Conservation (phyloP, 2,797 vertebrate species). For the Oophaga sylvatica region DNA sequence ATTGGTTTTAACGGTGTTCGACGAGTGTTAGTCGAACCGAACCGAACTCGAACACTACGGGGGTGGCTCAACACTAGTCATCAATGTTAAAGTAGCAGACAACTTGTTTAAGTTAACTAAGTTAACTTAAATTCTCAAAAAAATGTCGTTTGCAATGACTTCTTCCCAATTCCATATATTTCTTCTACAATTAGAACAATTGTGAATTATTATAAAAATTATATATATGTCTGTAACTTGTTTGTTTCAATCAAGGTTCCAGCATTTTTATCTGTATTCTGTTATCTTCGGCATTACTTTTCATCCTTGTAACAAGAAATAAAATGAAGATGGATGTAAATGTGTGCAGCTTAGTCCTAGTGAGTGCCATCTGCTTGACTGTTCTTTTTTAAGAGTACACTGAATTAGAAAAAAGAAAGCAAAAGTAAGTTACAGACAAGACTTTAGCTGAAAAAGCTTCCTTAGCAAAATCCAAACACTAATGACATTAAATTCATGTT, state of each 20-base stretch:
- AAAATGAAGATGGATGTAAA: constrained; percentile 67
- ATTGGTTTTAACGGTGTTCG: too few species aligned
- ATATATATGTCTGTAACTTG: not conserved
- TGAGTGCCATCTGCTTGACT: constrained; percentile 69
- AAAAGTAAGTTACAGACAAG: not conserved
- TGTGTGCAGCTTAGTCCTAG: constrained; percentile 66
- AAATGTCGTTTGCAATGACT: not conserved
- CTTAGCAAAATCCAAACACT: not conserved
- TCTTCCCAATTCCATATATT: not conserved
- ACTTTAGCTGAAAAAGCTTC: not conserved
- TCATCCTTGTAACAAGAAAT: constrained; percentile 64
- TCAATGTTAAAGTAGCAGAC: not conserved
- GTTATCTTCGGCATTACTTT: constrained; percentile 57
- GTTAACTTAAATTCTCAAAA: not conserved
- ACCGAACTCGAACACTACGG: too few species aligned
- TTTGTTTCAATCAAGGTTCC: constrained; percentile 6
- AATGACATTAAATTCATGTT: not conserved
- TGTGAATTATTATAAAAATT: too few species aligned
- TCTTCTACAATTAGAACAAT: not conserved
- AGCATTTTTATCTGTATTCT: constrained; percentile 18
- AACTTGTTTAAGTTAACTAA: not conserved
- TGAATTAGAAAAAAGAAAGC: constrained; percentile 22
- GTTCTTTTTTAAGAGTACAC: constrained; percentile 54
- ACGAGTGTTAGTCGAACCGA: too few species aligned
- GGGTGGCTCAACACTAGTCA: too few species aligned